Conservation (phyloP, 1,140 invertebrate genomes). For the Battus philenor region DNA sequence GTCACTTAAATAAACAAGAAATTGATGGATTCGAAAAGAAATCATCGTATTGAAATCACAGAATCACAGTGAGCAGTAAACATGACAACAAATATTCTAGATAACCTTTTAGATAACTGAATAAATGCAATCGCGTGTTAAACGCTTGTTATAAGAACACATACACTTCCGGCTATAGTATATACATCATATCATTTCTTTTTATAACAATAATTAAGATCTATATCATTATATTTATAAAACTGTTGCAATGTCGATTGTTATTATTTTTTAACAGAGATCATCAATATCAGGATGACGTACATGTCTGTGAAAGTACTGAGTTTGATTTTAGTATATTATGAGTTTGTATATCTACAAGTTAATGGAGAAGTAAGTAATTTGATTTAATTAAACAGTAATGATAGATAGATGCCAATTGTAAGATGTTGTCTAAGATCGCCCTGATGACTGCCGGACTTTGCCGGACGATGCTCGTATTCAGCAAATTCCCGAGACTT, state of each 20-base stretch:
- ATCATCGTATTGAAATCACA: too few species aligned
- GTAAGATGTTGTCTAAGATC: too few species aligned
- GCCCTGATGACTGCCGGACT: too few species aligned
- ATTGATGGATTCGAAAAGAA: too few species aligned
- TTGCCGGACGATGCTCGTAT: too few species aligned
- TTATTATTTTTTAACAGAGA: background rate
- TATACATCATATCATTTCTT: constrained; percentile 18
- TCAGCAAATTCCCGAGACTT: too few species aligned
- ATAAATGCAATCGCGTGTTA: constrained; percentile 5
- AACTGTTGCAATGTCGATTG: constrained; percentile 17
- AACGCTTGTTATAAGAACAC: background rate
- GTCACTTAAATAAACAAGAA: too few species aligned
- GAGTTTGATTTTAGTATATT: constrained; percentile 1
- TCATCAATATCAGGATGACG: background rate
- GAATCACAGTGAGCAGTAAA: too few species aligned
- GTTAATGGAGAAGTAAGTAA: constrained; percentile 5
- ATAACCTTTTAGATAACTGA: constrained; percentile 8
- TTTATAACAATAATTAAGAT: constrained; percentile 26
- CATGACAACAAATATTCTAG: background rate
- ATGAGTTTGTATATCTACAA: background rate
- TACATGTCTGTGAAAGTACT: background rate
- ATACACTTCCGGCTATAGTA: background rate
- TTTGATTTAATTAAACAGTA: too few species aligned
- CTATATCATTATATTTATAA: constrained; percentile 37
- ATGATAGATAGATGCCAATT: too few species aligned